These are phyloP conservation scores for Diaperis boleti DNA, from an alignment of 2,888 invertebrate species.

Conservation along the genomic window DNA sequence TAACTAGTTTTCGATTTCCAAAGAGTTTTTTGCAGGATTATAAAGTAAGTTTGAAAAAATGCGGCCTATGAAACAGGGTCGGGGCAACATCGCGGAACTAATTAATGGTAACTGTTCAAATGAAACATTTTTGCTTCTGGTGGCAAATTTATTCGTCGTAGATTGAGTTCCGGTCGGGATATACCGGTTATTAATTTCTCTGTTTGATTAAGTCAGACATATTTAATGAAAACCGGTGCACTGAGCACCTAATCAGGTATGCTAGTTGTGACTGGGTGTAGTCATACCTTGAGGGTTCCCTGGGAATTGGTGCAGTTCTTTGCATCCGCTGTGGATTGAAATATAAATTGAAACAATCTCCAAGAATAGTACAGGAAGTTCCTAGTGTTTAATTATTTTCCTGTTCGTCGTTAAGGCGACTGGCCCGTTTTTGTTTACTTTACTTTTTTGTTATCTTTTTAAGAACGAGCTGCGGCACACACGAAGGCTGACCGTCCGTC, in stretches of 20 bases:
- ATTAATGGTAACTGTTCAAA: constrained; percentile 18
- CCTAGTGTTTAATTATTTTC: too few relatives aligned
- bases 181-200: constrained; percentile 19
- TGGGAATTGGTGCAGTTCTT: too few relatives aligned
- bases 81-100: constrained; percentile 15
- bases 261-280: not conserved
- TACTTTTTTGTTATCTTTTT: too few relatives aligned
- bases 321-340: too few relatives aligned
- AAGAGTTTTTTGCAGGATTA: not conserved
- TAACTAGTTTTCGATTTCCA: not conserved
- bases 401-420: too few relatives aligned
- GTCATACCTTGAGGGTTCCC: too few relatives aligned
- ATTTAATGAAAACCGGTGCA: not conserved
- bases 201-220: constrained; percentile 7
- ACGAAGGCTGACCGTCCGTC: too few relatives aligned
- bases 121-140: constrained; percentile 9
- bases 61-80: not conserved
- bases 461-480: too few relatives aligned
- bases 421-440: too few relatives aligned
- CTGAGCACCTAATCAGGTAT: not conserved
- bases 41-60: not conserved
- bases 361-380: too few relatives aligned
- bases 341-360: too few relatives aligned
- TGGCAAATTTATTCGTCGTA: not conserved
- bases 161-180: constrained; percentile 7